phyloP scores from a whole-genome alignment of 1,140 invertebrate genomes.

The Grapholita molesta region DNA sequence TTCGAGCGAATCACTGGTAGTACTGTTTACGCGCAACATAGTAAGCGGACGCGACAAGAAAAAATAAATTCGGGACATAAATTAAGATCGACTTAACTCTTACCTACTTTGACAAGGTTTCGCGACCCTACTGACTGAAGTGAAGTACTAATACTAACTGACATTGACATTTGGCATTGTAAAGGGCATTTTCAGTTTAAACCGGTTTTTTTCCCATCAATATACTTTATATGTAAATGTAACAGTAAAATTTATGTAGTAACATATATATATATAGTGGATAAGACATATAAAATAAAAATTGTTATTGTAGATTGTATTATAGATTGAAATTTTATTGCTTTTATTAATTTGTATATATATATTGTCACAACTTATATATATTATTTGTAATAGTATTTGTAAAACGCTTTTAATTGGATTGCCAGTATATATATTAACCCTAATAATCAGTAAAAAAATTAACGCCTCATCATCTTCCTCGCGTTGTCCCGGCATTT shows the following conservation, averaged over 20 bases:
- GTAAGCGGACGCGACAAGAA: neutral
- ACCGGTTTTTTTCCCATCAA: neutral
- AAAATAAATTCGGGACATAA: conserved; percentile 9
- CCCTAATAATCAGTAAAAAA: neutral
- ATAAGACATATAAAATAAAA: no score
- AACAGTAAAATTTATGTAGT: no score
- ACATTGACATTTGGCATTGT: neutral
- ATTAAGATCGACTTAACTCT: neutral
- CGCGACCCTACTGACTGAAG: neutral
- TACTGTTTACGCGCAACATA: neutral
- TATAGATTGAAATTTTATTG: no score
- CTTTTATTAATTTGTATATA: no score
- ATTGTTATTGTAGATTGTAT: no score
- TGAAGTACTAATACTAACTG: neutral
- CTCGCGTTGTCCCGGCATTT: no score
- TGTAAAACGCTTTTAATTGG: neutral
- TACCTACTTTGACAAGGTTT: neutral
- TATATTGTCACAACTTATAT: no score
- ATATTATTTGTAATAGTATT: no score
- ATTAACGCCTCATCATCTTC: no score
- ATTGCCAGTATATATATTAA: neutral
- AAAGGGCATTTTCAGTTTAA: neutral
- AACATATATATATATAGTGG: no score
- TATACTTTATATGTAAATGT: no score
- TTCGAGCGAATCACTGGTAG: conserved; percentile 37